Evolutionary conservation across 1,140 invertebrate genomes (phyloP).

Genomic region (Hesperophylax magnus): DNA sequence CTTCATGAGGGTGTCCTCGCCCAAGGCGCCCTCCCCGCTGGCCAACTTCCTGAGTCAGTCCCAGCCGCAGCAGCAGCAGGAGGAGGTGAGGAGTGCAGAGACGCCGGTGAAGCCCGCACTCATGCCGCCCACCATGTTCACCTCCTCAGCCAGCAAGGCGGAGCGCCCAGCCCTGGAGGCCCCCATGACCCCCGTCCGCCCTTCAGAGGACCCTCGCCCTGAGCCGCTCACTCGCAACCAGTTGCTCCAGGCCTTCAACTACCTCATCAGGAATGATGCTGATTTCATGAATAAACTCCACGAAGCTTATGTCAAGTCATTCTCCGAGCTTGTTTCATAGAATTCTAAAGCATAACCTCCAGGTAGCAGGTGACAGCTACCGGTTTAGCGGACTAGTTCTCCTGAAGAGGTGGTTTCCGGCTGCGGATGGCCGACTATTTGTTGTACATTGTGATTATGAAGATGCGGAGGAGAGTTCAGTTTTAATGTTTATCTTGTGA

Average conservation of each 20-base stretch:
- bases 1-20: constrained; percentile 70
- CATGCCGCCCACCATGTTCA: constrained; percentile 89
- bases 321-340: constrained; percentile 79
- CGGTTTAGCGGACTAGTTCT: neutral
- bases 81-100: constrained; percentile 66
- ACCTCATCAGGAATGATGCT: constrained; percentile 88
- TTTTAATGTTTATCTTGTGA: constrained; percentile 52
- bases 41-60: constrained; percentile 68
- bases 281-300: constrained; percentile 90
- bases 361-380: neutral
- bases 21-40: constrained; percentile 68
- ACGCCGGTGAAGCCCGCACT: constrained; percentile 78
- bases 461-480: constrained; percentile 6
- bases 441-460: constrained; percentile 36
- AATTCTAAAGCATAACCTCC: constrained; percentile 61
- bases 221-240: constrained; percentile 89
- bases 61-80: constrained; percentile 61
- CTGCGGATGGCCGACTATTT: constrained; percentile 40
- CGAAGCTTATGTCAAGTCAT: constrained; percentile 90
- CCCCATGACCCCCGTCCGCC: constrained; percentile 60
- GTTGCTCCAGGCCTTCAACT: constrained; percentile 88
- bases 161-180: constrained; percentile 54
- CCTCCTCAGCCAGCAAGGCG: constrained; percentile 64
- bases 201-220: constrained; percentile 64
- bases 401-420: constrained; percentile 55